Evolutionary conservation across 1,140 invertebrate genomes (phyloP).

Genomic region (Drosophila yakuba): DNA sequence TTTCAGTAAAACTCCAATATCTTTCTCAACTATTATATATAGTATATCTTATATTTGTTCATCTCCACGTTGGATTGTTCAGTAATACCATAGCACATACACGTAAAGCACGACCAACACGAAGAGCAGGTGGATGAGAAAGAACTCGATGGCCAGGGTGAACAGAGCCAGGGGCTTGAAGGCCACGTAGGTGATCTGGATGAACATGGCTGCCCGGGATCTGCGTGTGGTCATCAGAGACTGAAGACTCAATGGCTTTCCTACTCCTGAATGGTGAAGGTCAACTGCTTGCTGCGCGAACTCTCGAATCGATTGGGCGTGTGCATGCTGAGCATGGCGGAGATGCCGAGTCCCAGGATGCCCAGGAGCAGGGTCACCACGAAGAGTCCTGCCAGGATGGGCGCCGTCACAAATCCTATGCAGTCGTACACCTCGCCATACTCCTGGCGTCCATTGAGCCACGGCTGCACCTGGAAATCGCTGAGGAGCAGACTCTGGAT

Average conservation of each 20-base stretch:
- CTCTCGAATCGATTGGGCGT: constrained; percentile 99
- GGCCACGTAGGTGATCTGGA: constrained; percentile 60
- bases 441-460: constrained; percentile 85
- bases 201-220: constrained; percentile 53
- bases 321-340: constrained; percentile 96
- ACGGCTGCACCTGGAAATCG: constrained; percentile 86
- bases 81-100: constrained; percentile 77
- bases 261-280: constrained; percentile 91
- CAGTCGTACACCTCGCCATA: constrained; percentile 94
- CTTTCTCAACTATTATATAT: neutral
- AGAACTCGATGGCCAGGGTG: constrained; percentile 75
- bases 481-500: constrained; percentile 79
- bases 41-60: neutral
- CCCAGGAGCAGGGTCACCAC: constrained; percentile 90
- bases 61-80: neutral
- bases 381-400: constrained; percentile 97
- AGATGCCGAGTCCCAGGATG: constrained; percentile 92
- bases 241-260: neutral
- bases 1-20: too few species aligned
- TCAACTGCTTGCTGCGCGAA: constrained; percentile 96
- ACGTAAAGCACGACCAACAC: constrained; percentile 72
- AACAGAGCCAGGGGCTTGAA: constrained; percentile 70
- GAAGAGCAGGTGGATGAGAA: constrained; percentile 77
- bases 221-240: neutral
- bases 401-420: constrained; percentile 94